Conservation (phyloP, 2,888 invertebrate genomes). For the Drosophila aldrichi region DNA sequence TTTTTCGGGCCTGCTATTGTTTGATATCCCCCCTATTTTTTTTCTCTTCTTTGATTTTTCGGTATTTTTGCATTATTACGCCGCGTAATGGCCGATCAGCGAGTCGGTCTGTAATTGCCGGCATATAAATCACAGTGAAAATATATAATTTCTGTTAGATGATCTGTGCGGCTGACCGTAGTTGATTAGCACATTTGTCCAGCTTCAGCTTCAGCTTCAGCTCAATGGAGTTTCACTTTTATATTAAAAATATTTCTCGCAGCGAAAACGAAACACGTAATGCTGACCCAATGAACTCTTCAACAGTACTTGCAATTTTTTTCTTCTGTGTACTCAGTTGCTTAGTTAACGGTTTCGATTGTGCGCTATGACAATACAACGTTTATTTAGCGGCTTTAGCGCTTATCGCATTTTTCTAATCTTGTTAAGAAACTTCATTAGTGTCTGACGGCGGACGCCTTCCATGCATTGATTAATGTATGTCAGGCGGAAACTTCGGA, state of each 20-base stretch:
- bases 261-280: constrained; percentile 39
- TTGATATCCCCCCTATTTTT: constrained; percentile 28
- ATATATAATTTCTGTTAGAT: constrained; percentile 72
- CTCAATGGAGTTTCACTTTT: constrained; percentile 70
- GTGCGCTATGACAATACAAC: constrained; percentile 18
- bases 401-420: constrained; percentile 59
- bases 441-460: constrained; percentile 65
- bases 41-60: constrained; percentile 14
- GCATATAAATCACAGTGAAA: constrained; percentile 76
- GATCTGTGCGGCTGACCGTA: constrained; percentile 50
- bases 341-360: constrained; percentile 36
- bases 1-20: constrained; percentile 51
- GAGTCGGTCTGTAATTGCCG: constrained; percentile 71
- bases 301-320: constrained; percentile 46
- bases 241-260: constrained; percentile 8
- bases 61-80: constrained; percentile 73
- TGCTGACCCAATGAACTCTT: constrained; percentile 74
- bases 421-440: constrained; percentile 78
- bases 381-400: constrained; percentile 28
- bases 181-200: constrained; percentile 78
- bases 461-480: constrained; percentile 69
- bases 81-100: constrained; percentile 73
- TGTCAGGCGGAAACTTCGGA: constrained; percentile 58
- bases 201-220: constrained; percentile 4
- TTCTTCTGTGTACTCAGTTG: background rate